Evolutionary conservation across 2,113 vertebrate genomes (phyloP).

Genomic region (Brachyhypopomus occidentalis): DNA sequence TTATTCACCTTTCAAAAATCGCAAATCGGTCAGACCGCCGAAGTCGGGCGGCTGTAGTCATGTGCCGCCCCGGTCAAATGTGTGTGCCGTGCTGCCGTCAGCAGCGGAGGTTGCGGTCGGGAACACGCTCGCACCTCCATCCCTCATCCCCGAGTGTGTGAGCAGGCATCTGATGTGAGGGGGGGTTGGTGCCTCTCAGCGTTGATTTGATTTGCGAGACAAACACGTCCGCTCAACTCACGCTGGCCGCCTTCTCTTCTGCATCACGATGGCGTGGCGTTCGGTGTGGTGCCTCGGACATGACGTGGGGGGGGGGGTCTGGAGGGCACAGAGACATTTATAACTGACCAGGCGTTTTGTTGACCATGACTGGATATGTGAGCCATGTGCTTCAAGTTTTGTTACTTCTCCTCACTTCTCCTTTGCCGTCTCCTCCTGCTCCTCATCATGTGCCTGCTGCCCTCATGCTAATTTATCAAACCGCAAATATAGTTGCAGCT

Average conservation of each 20-base stretch:
- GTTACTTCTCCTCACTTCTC: too few species aligned
- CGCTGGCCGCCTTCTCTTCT: not conserved
- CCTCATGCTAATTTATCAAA: not conserved
- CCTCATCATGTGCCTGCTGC: not conserved
- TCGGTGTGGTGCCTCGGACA: not conserved
- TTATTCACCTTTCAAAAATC: not conserved
- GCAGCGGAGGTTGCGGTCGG: constrained; percentile 6
- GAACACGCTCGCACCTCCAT: constrained; percentile 21
- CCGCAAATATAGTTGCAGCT: constrained; percentile 20
- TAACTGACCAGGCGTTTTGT: not conserved
- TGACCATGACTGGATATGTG: not conserved
- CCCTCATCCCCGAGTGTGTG: constrained; percentile 26
- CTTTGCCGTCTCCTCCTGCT: not conserved
- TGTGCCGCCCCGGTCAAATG: not conserved
- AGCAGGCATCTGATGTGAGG: constrained; percentile 42
- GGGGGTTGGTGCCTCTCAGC: constrained; percentile 15
- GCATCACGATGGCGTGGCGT: not conserved
- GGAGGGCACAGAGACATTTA: not conserved
- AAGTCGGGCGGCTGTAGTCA: not conserved
- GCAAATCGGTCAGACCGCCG: not conserved
- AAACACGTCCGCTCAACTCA: constrained; percentile 24
- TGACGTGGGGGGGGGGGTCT: not conserved
- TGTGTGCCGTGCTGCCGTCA: not conserved
- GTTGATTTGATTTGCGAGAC: constrained; percentile 50
- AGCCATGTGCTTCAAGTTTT: not conserved